phyloP scores from a whole-genome alignment of 2,113 vertebrate species.

The Cnemophilus loriae region DNA sequence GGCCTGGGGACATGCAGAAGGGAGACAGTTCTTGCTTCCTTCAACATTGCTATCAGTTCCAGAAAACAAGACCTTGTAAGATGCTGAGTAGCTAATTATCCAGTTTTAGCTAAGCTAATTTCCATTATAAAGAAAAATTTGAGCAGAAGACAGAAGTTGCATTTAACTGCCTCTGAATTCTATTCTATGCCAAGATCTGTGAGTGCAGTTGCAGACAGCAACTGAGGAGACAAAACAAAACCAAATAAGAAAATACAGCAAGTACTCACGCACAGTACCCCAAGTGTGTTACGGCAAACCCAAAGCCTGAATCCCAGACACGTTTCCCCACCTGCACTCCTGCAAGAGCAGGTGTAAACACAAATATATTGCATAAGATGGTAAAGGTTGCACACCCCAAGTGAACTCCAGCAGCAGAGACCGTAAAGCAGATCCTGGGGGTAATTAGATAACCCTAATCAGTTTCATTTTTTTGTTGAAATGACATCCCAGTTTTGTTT shows the following conservation, averaged over 20 bases:
- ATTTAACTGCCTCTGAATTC: neutral
- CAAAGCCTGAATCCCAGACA: neutral
- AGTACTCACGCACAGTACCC: neutral
- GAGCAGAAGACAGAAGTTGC: neutral
- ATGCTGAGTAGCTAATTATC: neutral
- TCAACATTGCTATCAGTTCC: neutral
- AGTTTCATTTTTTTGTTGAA: neutral
- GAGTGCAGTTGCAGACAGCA: neutral
- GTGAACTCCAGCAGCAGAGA: neutral
- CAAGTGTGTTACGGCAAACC: rapidly evolving
- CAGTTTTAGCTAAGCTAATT: neutral
- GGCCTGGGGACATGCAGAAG: neutral
- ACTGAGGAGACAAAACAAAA: neutral
- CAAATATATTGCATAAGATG: rapidly evolving
- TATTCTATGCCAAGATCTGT: neutral
- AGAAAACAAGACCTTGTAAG: neutral
- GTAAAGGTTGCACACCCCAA: neutral
- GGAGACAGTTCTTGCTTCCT: neutral
- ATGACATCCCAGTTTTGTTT: neutral
- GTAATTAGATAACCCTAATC: neutral
- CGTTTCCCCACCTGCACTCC: neutral
- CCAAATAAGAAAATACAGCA: rapidly evolving
- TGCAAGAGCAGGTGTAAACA: neutral
- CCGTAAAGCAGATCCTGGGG: neutral
- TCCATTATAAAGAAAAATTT: neutral